These are phyloP conservation scores for Clarias batrachus DNA, from an alignment of 2,113 vertebrate species.

Conservation along the genomic window DNA sequence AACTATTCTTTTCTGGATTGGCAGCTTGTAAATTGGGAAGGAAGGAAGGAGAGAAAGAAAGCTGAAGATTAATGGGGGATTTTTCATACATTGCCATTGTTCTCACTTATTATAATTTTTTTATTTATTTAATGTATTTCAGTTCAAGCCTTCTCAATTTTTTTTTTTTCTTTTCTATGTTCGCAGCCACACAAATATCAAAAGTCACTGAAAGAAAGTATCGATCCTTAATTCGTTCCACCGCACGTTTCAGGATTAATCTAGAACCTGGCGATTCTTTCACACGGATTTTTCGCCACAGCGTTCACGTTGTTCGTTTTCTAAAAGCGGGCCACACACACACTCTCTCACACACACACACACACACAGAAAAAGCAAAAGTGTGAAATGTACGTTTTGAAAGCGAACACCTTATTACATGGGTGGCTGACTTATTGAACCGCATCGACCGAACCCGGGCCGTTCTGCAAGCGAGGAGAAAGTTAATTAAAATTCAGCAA, in stretches of 20 bases:
- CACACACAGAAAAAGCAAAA: constrained; percentile 28
- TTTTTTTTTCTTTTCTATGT: background rate
- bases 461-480: constrained; percentile 76
- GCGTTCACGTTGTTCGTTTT: constrained; percentile 12
- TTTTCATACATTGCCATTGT: background rate
- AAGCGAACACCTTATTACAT: constrained; percentile 84
- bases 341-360: background rate
- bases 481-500: constrained; percentile 89
- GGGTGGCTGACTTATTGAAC: constrained; percentile 87
- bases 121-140: background rate
- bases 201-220: background rate
- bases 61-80: background rate
- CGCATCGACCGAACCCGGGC: constrained; percentile 76
- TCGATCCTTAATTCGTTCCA: constrained; percentile 17
- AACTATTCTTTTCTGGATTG: background rate
- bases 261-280: background rate
- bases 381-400: constrained; percentile 74
- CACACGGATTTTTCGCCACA: background rate
- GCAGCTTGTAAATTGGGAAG: background rate
- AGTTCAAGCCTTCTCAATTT: background rate
- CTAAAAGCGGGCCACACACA: background rate
- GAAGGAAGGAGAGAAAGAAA: background rate
- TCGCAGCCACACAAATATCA: background rate
- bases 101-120: background rate
- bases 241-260: background rate